Evolutionary conservation across 2,797 vertebrate species (phyloP).

Genomic region (Peromyscus eremicus): DNA sequence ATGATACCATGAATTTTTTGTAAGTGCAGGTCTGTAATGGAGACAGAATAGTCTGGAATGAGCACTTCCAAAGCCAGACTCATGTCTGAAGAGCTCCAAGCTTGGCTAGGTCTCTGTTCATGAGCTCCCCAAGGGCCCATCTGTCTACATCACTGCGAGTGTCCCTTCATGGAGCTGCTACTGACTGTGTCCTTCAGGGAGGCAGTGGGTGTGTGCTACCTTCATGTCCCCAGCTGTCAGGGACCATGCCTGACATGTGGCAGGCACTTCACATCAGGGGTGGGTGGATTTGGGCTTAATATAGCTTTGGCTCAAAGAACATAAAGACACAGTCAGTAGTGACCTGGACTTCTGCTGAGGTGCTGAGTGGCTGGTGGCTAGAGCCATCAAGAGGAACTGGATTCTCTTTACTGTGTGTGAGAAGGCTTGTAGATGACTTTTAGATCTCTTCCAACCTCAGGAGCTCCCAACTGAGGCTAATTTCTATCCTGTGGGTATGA

Average conservation of each 20-base stretch:
- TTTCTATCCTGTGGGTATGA: neutral
- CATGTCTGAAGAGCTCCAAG: neutral
- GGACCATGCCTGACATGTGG: neutral
- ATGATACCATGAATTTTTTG: neutral
- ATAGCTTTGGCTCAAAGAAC: slow-evolving; percentile 19
- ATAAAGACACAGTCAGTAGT: neutral
- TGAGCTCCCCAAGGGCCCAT: neutral
- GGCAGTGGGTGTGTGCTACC: neutral
- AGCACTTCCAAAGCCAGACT: neutral
- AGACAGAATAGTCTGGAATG: neutral
- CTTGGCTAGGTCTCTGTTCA: neutral
- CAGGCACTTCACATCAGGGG: neutral
- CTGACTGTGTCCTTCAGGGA: neutral
- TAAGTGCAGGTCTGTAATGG: neutral
- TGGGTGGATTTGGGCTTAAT: neutral
- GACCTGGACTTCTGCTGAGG: neutral
- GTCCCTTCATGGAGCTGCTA: neutral
- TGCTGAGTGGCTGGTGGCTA: neutral
- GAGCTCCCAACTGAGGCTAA: neutral
- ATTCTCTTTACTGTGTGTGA: neutral
- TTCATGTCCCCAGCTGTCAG: neutral
- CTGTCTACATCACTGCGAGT: neutral
- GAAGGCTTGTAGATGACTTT: neutral
- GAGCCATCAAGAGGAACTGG: neutral
- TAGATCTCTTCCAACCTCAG: neutral